phyloP scores from a whole-genome alignment of 2,113 vertebrate species.

The Crotalus viridis region DNA sequence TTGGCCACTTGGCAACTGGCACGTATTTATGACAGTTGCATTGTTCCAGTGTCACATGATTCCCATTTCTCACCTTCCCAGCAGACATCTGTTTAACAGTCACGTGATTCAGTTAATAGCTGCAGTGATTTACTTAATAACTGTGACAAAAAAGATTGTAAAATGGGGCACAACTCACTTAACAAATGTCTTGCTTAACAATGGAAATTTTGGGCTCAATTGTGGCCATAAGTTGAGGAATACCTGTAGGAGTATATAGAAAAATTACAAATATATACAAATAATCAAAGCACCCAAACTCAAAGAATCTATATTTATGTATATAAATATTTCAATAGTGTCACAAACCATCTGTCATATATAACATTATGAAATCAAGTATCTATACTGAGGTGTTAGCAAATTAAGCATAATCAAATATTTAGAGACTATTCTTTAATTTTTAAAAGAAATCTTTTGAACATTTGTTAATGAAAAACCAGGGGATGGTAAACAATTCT shows the following conservation, averaged over 20 bases:
- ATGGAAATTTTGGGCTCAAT: too few species aligned
- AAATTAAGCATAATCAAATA: not conserved
- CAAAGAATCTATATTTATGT: not conserved
- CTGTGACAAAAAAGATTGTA: too few species aligned
- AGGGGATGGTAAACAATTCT: not conserved
- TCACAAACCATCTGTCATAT: not conserved
- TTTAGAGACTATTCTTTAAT: not conserved
- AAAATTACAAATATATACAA: not conserved
- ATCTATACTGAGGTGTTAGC: not conserved
- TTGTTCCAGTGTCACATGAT: too few species aligned
- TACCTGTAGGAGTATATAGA: not conserved
- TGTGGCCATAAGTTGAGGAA: too few species aligned
- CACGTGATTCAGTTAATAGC: too few species aligned
- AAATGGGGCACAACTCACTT: too few species aligned
- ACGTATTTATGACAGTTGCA: too few species aligned
- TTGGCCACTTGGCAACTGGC: too few species aligned
- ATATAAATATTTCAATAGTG: not conserved
- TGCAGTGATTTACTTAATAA: too few species aligned
- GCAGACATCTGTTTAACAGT: too few species aligned
- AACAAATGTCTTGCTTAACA: too few species aligned
- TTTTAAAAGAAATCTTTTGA: not conserved
- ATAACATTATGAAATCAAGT: not conserved
- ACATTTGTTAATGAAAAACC: not conserved
- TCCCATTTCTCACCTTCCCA: too few species aligned
- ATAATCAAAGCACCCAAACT: not conserved